Percentiles rank a stretch among this genome's conserved stretches.
phyloP scores from a whole-genome alignment of 2,113 vertebrate species.

The Hemiprocne comata region DNA sequence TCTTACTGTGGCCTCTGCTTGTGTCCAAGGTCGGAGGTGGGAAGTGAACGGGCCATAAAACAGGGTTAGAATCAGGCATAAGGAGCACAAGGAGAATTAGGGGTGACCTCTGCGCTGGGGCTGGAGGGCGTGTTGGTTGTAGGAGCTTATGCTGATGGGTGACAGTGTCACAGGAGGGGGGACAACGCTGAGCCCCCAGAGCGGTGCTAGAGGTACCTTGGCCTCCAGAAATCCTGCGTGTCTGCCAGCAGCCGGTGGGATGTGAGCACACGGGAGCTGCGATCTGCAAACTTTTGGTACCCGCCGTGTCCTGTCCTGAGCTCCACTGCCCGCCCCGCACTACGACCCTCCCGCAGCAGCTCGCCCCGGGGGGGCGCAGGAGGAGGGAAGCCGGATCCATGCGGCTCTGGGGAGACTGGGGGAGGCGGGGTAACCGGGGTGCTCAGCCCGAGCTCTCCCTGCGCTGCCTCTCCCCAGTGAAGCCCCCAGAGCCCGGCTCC shows the following conservation, averaged over 20 bases:
- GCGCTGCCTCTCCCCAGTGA: background rate
- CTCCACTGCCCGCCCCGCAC: accelerated
- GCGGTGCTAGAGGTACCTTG: too few relatives aligned
- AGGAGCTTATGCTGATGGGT: background rate
- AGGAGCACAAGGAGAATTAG: background rate
- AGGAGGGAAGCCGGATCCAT: background rate
- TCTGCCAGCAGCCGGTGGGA: background rate
- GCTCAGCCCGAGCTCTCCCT: too few relatives aligned
- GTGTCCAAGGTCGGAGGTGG: background rate
- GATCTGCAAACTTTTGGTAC: background rate
- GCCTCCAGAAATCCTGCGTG: background rate
- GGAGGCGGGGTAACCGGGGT: background rate
- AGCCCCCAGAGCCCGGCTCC: background rate
- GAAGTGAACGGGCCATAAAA: accelerated
- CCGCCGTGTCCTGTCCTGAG: accelerated
- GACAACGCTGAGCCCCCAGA: too few relatives aligned
- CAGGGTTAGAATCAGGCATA: background rate
- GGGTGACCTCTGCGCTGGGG: background rate
- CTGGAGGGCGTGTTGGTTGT: background rate
- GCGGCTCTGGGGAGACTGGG: background rate
- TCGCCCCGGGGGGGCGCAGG: accelerated
- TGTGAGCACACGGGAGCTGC: background rate
- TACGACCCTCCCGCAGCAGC: background rate
- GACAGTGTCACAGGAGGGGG: background rate
- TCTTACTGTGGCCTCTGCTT: background rate